Conservation (phyloP, 2,888 invertebrate species). For the Achlya flavicornis region DNA sequence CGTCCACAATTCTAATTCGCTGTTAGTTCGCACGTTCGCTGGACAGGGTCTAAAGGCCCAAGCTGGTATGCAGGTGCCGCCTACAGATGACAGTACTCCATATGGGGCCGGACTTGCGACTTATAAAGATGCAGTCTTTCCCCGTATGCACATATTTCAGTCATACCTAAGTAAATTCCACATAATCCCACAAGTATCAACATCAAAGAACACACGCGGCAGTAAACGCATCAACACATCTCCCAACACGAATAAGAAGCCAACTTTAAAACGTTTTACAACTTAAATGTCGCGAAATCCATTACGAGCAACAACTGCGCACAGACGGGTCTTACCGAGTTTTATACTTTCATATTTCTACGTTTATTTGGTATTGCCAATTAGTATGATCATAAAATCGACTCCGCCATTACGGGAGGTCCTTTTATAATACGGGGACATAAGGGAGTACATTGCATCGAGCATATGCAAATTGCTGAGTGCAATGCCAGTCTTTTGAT, state of each 20-base stretch:
- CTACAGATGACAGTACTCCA: no score
- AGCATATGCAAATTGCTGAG: constrained; percentile 21
- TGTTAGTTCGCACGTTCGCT: no score
- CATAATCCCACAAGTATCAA: no score
- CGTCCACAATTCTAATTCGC: no score
- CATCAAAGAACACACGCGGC: not conserved
- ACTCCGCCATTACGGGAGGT: constrained; percentile 64
- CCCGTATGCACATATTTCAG: no score
- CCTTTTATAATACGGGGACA: constrained; percentile 41
- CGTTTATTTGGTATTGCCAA: constrained; percentile 73
- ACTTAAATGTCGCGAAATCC: constrained; percentile 45
- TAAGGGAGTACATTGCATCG: constrained; percentile 33
- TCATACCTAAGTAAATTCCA: no score
- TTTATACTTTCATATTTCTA: constrained; percentile 64
- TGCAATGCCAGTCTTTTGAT: not conserved
- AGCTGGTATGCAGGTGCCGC: no score
- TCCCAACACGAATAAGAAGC: constrained; percentile 19
- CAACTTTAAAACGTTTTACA: constrained; percentile 29
- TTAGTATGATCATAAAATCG: constrained; percentile 71
- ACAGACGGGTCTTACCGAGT: constrained; percentile 31
- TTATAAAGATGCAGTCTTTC: no score
- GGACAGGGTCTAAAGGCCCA: no score
- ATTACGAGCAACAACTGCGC: constrained; percentile 34
- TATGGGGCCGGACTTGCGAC: no score
- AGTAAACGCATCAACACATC: constrained; percentile 1